Base-by-base conservation (phyloP, 2,113 vertebrate species). In the Leptodactylus fuscus region DNA sequence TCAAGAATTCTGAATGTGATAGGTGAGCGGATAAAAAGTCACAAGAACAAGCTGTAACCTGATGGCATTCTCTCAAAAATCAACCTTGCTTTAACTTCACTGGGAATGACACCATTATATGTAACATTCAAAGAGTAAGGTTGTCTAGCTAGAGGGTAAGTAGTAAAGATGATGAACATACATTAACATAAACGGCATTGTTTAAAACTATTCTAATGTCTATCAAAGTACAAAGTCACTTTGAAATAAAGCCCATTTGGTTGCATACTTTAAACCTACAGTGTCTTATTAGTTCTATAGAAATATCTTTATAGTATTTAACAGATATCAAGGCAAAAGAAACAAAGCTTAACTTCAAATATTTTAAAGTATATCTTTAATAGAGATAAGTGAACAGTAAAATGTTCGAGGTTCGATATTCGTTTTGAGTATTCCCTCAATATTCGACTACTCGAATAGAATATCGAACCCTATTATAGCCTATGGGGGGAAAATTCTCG, bases 1-100 rank as follows among this genome's bases (percentile, higher is more conserved):
- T 55, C 44, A 36, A 29, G 81, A 88, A 83, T 48, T 41, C 0
- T 58, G 60, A 22, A 58, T 0, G 49, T 78, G 38, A 9, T 65
- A n/a, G 62, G 29, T 75, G 83, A 1, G 4, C 83, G 18, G 3
- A 74, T 87, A 86, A 73, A 0, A 82, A 81, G 15, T 70, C 44
- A 81, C 58, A 34, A 29, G 24, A 60, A 65, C 20, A 48, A 15
- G 10, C 7, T 46, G 73, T 55, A 60, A 0, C 49, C 82, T 88
- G 38, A 15, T 85, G 16, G 34, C 7, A 34, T 70, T 27, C 12
- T 32, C 34, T n/a, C 82, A 80, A 4, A 85, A 38, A 9, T 38
- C 87, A 83, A 16, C 6, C 53, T 82, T 88, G 78, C 44, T 49
- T 78, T 78, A 51, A 67, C 51, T 46, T 77, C 27, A 34, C 16